phyloP scores from a whole-genome alignment of 2,113 vertebrate species.

The Balaeniceps rex region DNA sequence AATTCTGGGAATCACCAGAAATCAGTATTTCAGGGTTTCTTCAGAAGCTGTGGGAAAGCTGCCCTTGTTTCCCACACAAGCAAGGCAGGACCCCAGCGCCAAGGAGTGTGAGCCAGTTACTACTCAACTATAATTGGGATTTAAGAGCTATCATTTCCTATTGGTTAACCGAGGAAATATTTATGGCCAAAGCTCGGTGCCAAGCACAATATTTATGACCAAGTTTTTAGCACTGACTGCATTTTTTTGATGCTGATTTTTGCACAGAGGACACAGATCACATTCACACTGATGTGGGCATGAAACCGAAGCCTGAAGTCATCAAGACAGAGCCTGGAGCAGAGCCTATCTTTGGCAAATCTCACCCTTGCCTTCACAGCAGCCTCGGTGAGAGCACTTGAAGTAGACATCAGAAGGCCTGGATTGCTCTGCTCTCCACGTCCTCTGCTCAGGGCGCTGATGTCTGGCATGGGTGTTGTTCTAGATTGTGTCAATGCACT shows the following conservation, averaged over 20 bases:
- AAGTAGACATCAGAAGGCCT: neutral
- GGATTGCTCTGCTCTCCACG: neutral
- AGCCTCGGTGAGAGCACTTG: neutral
- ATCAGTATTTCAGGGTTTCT: neutral
- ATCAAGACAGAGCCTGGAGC: neutral
- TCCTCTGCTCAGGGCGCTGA: neutral
- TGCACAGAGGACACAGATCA: neutral
- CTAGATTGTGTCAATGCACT: neutral
- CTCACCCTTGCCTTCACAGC: neutral
- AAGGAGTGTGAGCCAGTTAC: slow-evolving; percentile 18
- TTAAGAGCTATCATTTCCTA: slow-evolving; percentile 56
- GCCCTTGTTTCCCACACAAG: neutral
- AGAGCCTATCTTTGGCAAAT: neutral
- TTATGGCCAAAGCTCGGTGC: slow-evolving; percentile 48
- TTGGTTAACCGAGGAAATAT: slow-evolving; percentile 63
- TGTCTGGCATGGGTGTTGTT: neutral
- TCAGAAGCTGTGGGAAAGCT: slow-evolving; percentile 13
- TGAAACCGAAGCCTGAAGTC: neutral
- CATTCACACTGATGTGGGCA: neutral
- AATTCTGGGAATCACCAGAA: neutral
- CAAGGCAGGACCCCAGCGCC: slow-evolving; percentile 14
- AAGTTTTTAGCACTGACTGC: slow-evolving; percentile 11
- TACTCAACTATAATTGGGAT: slow-evolving; percentile 51
- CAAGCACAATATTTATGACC: slow-evolving; percentile 63
- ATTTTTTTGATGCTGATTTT: neutral